These are phyloP conservation scores for Zosterops hypoxanthus DNA, from an alignment of 2,113 vertebrate genomes.

Conservation along the genomic window DNA sequence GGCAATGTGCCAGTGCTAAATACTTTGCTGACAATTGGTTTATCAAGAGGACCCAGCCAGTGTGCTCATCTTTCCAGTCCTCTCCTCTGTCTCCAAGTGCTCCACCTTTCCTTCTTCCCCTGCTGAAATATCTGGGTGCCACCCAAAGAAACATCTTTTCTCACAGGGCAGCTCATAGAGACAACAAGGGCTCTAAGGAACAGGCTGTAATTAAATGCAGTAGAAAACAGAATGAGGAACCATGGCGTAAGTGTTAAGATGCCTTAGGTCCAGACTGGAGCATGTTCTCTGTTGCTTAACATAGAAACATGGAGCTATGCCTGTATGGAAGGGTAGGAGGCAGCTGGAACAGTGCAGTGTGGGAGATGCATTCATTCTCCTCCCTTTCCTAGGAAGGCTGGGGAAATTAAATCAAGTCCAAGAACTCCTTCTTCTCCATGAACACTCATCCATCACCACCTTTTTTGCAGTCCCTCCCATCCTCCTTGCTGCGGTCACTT, in stretches of 20 bases:
- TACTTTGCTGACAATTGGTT: neutral
- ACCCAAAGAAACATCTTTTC: neutral
- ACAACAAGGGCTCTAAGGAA: neutral
- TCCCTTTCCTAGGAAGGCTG: slow-evolving; percentile 20
- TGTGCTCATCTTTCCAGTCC: neutral
- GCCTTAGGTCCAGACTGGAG: neutral
- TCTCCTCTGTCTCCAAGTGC: neutral
- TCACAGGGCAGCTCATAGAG: neutral
- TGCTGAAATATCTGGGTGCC: neutral
- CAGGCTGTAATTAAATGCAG: neutral
- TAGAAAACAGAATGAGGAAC: neutral
- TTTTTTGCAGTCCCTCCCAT: neutral
- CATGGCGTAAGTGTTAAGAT: neutral
- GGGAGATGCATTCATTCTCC: neutral
- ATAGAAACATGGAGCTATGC: neutral
- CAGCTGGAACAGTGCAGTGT: neutral
- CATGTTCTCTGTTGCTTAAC: neutral
- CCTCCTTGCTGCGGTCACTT: neutral
- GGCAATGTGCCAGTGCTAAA: neutral
- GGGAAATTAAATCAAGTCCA: slow-evolving; percentile 2
- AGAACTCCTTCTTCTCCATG: neutral
- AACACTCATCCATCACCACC: neutral
- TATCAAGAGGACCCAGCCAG: neutral
- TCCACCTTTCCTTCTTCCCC: neutral
- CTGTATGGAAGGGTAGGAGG: neutral